Base-by-base conservation (phyloP, 2,797 vertebrate species). In the Numenius phaeopus region DNA sequence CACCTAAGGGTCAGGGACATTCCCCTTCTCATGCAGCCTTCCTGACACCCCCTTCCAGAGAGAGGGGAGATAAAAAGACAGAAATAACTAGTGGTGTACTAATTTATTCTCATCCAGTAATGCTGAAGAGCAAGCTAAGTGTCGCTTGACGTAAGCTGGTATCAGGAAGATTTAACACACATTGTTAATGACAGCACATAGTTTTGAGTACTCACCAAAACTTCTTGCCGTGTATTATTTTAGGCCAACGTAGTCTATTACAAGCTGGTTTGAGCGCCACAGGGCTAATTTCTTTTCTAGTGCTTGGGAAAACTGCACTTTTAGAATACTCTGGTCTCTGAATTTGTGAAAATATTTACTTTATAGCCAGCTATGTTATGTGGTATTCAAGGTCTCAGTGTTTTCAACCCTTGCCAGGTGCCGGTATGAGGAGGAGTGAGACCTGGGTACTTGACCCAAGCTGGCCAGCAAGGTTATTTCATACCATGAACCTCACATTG, bases 211-310 rank as follows among this genome's bases (percentile, higher is more conserved):
- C 39, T 17, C 11, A 0, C 18, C 9, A 1, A 10, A 16, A 7
- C 2, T 16, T 11, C 6, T 2, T 16, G 40, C 15, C 4, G 0
- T 5, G 0, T 1, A 1, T 11, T 13, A 8, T 24, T 65, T 20
- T 11, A 34, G 32, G 24, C 19, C 27, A 11, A 9, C 11, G 0
- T 0, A 3, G 4, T 1, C 15, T 59, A 1, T 30, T n/a, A 4
- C 27, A 54, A 84, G 5, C 10, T 11, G 34, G 17, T 61, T 39
- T 61, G 24, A 39, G 37, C 4, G 3, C 22, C 58, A 39, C 34
- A 39, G 34, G 24, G 39, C 24, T 34, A 34, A 58, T 58, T 30
- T 54, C 10, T 30, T 11, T 58, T 58, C 58, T 39, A 26, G 39
- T 39, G 58, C 34, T 18, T 61, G 58, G 58, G 58, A 37, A 61